These are phyloP conservation scores for Eptatretus burgeri DNA, from an alignment of 2,113 vertebrate species.

Conservation along the genomic window DNA sequence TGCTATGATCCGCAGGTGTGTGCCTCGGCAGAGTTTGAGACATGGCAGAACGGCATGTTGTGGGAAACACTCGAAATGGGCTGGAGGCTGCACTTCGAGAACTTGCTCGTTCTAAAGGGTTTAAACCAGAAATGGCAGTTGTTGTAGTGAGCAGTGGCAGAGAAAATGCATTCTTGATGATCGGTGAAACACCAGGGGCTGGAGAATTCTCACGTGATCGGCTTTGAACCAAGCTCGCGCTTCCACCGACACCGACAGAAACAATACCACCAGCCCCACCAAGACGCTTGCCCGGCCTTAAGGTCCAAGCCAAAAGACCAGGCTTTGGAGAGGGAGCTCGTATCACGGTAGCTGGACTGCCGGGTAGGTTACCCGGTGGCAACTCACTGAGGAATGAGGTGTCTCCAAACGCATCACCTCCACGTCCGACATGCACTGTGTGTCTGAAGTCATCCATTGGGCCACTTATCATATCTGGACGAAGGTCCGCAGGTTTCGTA, in stretches of 20 bases:
- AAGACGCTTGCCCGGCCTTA: no score
- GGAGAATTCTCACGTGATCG: not conserved
- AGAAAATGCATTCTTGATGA: slow-evolving; percentile 1
- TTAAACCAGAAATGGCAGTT: not conserved
- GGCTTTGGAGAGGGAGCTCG: not conserved
- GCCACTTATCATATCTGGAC: slow-evolving; percentile 38
- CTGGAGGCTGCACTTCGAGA: not conserved
- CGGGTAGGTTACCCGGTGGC: not conserved
- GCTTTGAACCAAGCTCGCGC: not conserved
- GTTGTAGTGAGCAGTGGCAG: not conserved
- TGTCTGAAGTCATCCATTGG: slow-evolving; percentile 48
- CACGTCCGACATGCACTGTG: slow-evolving; percentile 56
- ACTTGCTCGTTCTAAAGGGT: no score
- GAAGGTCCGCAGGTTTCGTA: slow-evolving; percentile 12
- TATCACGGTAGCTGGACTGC: slow-evolving; percentile 21
- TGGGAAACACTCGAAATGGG: not conserved
- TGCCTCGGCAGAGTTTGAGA: not conserved
- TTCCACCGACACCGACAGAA: not conserved
- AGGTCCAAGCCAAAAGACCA: not conserved
- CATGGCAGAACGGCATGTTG: not conserved
- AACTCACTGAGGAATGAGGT: slow-evolving; percentile 36
- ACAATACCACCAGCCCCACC: not conserved
- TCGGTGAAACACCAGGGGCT: not conserved
- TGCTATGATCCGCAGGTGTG: no score
- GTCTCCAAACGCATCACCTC: slow-evolving; percentile 49